These are phyloP conservation scores for Brachyopa scutellaris DNA, from an alignment of 2,888 invertebrate species.

Conservation along the genomic window DNA sequence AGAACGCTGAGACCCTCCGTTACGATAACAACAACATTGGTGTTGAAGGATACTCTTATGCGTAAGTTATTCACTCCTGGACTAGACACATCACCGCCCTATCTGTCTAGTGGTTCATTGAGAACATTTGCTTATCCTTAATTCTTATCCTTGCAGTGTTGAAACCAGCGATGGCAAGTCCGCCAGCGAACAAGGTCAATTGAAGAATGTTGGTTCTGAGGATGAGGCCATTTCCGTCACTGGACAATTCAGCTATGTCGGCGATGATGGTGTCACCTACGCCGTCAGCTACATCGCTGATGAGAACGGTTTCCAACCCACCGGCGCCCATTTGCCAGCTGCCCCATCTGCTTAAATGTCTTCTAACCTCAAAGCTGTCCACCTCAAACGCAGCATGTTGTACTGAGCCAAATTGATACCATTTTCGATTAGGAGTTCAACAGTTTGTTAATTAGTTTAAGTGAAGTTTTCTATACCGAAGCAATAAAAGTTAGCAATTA, in stretches of 20 bases:
- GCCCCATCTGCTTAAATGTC: constrained; percentile 73
- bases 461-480: constrained; percentile 16
- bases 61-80: constrained; percentile 82
- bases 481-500: constrained; percentile 53
- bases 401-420: constrained; percentile 22
- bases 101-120: too few relatives aligned
- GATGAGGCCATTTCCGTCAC: constrained; percentile 82
- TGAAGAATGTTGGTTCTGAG: constrained; percentile 83
- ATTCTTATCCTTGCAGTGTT: constrained; percentile 78
- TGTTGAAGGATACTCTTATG: constrained; percentile 84
- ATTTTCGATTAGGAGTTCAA: constrained; percentile 35
- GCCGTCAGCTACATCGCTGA: constrained; percentile 82
- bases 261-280: constrained; percentile 83
- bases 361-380: constrained; percentile 16
- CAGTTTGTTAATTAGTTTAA: constrained; percentile 59
- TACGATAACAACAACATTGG: constrained; percentile 83
- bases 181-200: constrained; percentile 82
- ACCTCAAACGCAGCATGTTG: constrained; percentile 33
- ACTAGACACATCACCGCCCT: too few relatives aligned
- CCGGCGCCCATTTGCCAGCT: constrained; percentile 82
- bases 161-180: constrained; percentile 83
- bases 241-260: constrained; percentile 83
- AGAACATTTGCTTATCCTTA: too few relatives aligned
- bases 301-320: constrained; percentile 80
- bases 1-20: constrained; percentile 83